These are phyloP conservation scores for Sphenodon punctatus DNA, from an alignment of 2,797 vertebrate species.

Conservation along the genomic window DNA sequence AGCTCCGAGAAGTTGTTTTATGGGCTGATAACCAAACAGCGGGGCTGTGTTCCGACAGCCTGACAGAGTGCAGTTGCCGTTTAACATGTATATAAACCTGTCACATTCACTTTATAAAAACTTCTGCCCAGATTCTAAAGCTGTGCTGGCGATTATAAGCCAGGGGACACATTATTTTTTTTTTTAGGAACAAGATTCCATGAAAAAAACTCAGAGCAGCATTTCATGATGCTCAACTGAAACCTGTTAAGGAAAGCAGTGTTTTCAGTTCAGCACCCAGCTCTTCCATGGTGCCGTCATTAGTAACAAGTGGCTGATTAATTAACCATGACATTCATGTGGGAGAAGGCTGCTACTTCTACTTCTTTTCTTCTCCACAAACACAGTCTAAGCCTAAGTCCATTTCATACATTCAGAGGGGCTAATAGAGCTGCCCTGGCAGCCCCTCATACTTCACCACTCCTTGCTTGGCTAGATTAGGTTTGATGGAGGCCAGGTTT, in stretches of 20 bases:
- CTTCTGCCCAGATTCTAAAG: neutral
- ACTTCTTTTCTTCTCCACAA: too few relatives aligned
- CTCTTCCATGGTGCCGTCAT: neutral
- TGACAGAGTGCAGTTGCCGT: conserved; percentile 1
- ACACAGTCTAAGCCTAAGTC: neutral
- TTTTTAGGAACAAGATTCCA: neutral
- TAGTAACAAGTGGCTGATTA: neutral
- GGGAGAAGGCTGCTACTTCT: neutral
- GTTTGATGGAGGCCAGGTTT: too few relatives aligned
- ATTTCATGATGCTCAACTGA: neutral
- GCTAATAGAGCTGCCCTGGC: neutral
- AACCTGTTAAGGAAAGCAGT: neutral
- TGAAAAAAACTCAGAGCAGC: neutral
- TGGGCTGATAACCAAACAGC: conserved; percentile 17
- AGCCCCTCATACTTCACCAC: neutral
- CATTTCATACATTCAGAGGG: neutral
- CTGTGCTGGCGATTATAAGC: neutral
- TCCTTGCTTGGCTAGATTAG: neutral
- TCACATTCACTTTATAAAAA: neutral
- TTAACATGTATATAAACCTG: neutral
- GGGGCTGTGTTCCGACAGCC: neutral
- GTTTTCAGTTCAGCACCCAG: neutral
- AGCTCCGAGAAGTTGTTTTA: conserved; percentile 17
- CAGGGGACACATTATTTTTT: neutral
- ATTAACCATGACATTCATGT: neutral